A percentile compares a stretch with the other conserved stretches of the same genome.
Conservation (phyloP, 2,113 vertebrate genomes). For the Pachyramphus minor region DNA sequence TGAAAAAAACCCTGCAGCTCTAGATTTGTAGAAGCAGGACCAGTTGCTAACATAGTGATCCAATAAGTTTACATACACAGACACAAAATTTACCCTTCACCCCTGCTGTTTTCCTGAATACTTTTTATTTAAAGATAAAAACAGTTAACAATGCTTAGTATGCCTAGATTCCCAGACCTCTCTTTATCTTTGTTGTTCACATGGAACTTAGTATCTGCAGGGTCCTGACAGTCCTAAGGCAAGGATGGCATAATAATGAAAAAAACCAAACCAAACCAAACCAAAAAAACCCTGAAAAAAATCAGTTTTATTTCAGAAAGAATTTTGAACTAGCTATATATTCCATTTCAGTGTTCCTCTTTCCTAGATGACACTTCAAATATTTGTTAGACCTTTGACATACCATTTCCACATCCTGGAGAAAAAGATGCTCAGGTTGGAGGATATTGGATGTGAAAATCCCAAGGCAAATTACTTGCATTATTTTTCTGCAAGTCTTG, state of each 20-base stretch:
- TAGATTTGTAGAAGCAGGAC: background rate
- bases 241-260: background rate
- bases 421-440: background rate
- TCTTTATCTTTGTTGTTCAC: background rate
- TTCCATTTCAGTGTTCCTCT: background rate
- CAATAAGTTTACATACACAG: background rate
- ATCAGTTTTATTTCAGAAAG: background rate
- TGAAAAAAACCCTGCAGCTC: background rate
- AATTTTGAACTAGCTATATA: background rate
- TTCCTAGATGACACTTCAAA: background rate
- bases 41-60: background rate
- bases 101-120: background rate
- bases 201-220: background rate
- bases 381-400: background rate
- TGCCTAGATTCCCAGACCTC: background rate
- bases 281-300: background rate
- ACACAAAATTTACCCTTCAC: accelerated
- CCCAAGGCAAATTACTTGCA: background rate
- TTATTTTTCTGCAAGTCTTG: background rate
- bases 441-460: background rate
- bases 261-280: background rate
- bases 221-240: background rate
- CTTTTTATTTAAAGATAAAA: background rate
- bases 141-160: background rate
- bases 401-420: background rate